Percentiles rank a stretch among this genome's conserved stretches.
Evolutionary conservation across 2,888 invertebrate species (phyloP).

Genomic region (Arrhopalites spinosus): DNA sequence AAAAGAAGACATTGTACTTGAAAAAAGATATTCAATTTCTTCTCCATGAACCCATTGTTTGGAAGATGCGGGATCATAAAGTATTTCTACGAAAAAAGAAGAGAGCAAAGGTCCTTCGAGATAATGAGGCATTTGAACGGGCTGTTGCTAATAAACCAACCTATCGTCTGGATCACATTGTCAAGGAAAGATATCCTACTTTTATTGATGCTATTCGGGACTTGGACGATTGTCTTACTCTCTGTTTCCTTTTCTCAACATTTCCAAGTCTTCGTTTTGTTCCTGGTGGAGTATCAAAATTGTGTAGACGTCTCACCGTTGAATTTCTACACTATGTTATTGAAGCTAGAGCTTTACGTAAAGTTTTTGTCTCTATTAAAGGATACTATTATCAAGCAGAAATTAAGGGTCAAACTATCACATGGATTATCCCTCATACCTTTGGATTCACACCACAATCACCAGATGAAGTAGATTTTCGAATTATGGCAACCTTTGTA

Average conservation of each 20-base stretch:
- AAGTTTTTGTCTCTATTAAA: slow-evolving; percentile 95
- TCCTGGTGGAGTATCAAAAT: slow-evolving; percentile 76
- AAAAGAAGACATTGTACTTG: slow-evolving; percentile 90
- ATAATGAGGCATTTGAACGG: slow-evolving; percentile 75
- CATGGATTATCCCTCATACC: slow-evolving; percentile 97
- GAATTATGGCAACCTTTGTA: slow-evolving; percentile 95
- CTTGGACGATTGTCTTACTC: slow-evolving; percentile 92
- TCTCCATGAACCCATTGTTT: slow-evolving; percentile 92
- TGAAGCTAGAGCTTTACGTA: slow-evolving; percentile 84
- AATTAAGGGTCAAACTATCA: slow-evolving; percentile 89
- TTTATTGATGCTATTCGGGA: slow-evolving; percentile 95
- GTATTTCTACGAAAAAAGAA: slow-evolving; percentile 65
- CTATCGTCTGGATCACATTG: slow-evolving; percentile 90
- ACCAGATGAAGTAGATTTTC: slow-evolving; percentile 91
- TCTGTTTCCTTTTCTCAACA: slow-evolving; percentile 92
- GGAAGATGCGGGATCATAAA: slow-evolving; percentile 91
- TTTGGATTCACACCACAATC: slow-evolving; percentile 86
- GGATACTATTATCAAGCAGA: slow-evolving; percentile 99
- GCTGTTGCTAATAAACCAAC: slow-evolving; percentile 81
- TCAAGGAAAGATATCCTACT: slow-evolving; percentile 96
- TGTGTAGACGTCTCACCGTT: slow-evolving; percentile 84
- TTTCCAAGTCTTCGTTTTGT: slow-evolving; percentile 85
- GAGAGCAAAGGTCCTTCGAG: slow-evolving; percentile 79
- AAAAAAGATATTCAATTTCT: slow-evolving; percentile 95
- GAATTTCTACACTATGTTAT: slow-evolving; percentile 97